Evolutionary conservation across 2,113 vertebrate species (phyloP).

Genomic region (Semnornis frantzii): DNA sequence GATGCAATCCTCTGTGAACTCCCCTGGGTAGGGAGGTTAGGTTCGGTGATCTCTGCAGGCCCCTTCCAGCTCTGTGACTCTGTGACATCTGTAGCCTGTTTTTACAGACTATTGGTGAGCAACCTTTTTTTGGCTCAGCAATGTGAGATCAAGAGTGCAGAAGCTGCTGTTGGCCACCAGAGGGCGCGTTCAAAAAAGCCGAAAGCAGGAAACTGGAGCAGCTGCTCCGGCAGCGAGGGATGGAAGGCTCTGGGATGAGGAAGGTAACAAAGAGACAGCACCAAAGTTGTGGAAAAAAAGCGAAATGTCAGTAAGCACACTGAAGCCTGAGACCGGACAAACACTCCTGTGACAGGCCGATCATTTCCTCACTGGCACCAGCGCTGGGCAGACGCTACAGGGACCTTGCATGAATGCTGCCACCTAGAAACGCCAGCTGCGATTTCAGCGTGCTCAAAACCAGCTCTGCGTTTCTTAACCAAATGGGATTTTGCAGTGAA

Average conservation of each 20-base stretch:
- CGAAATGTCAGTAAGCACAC: fast-evolving
- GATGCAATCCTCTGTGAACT: no score
- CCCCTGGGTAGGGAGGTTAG: no score
- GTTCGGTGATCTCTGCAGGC: no score
- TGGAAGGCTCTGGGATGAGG: neutral
- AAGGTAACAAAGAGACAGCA: neutral
- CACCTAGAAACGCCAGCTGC: neutral
- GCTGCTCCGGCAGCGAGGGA: neutral
- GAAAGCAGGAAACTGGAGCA: neutral
- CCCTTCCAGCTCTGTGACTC: no score
- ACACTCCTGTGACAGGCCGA: neutral
- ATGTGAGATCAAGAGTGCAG: neutral
- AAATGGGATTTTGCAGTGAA: neutral
- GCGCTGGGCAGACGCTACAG: neutral
- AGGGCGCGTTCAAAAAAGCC: slow-evolving; percentile 64
- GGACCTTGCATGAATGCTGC: neutral
- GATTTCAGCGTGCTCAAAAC: neutral
- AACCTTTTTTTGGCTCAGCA: neutral
- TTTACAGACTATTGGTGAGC: no score
- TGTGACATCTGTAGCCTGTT: neutral
- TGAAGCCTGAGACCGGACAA: neutral
- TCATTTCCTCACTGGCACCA: neutral
- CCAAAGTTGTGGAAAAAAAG: neutral
- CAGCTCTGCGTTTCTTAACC: neutral
- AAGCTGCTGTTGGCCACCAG: slow-evolving; percentile 54